phyloP scores from a whole-genome alignment of 1,140 invertebrate species.

The Semibalanus balanoides region DNA sequence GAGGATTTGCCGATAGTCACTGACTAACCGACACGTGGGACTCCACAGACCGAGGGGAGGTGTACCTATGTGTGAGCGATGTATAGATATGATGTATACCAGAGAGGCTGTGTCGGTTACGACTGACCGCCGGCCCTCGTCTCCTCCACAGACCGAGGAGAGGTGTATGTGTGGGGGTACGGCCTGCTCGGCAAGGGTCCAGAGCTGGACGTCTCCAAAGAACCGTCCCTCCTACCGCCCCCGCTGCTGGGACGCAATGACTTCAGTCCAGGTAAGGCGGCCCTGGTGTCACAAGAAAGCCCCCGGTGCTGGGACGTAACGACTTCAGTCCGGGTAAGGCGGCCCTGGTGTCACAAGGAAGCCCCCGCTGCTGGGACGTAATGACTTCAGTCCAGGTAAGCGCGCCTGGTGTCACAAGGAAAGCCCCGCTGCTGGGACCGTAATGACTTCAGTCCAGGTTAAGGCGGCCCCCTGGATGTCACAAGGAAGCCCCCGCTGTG shows the following conservation, averaged over 20 bases:
- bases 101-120: no score
- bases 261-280: conserved; percentile 46
- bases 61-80: no score
- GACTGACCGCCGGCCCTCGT: no score
- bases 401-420: no score
- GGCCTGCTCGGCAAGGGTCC: conserved; percentile 82
- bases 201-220: conserved; percentile 42
- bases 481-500: no score
- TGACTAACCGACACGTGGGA: no score
- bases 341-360: no score
- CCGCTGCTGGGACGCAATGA: conserved; percentile 72
- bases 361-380: conserved; percentile 62
- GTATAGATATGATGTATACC: no score
- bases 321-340: conserved; percentile 49
- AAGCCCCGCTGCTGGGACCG: conserved; percentile 61
- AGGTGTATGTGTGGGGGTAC: conserved; percentile 84
- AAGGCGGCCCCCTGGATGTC: no score
- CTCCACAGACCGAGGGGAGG: no score
- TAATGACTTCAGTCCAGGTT: conserved; percentile 71
- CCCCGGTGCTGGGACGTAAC: conserved; percentile 67
- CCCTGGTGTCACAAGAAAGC: no score
- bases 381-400: conserved; percentile 54
- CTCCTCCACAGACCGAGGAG: conserved; percentile 34
- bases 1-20: no score
- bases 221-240: conserved; percentile 55